These are phyloP conservation scores for Drosophila ustulata DNA, from an alignment of 2,888 invertebrate genomes.

Conservation along the genomic window DNA sequence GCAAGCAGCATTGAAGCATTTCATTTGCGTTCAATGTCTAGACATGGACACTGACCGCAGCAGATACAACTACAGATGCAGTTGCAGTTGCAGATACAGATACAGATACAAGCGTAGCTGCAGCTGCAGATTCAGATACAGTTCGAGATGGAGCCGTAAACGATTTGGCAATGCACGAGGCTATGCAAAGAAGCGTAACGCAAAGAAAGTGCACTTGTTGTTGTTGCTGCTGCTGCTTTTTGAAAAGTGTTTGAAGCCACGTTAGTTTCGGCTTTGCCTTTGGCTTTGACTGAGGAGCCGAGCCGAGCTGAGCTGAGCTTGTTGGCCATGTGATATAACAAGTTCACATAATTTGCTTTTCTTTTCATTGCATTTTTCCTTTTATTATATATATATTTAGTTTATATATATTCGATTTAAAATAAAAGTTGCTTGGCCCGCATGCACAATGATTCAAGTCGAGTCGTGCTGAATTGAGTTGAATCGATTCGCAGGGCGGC, in stretches of 20 bases:
- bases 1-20: slow-evolving; percentile 69
- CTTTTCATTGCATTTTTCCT: slow-evolving; percentile 54
- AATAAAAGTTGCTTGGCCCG: slow-evolving; percentile 50
- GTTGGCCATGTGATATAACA: slow-evolving; percentile 70
- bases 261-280: slow-evolving; percentile 40
- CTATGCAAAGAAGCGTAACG: slow-evolving; percentile 79
- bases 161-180: slow-evolving; percentile 69
- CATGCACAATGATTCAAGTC: slow-evolving; percentile 31
- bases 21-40: slow-evolving; percentile 71
- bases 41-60: slow-evolving; percentile 75
- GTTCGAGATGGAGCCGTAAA: slow-evolving; percentile 39
- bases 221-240: slow-evolving; percentile 38
- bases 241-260: slow-evolving; percentile 59
- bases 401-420: slow-evolving; percentile 27
- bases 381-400: slow-evolving; percentile 25
- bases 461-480: not conserved
- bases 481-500: slow-evolving; percentile 49
- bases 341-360: slow-evolving; percentile 73
- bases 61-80: slow-evolving; percentile 15
- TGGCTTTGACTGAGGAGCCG: slow-evolving; percentile 2
- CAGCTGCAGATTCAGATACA: slow-evolving; percentile 20
- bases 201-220: slow-evolving; percentile 71
- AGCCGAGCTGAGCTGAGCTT: slow-evolving; percentile 8
- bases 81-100: slow-evolving; percentile 21
- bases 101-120: slow-evolving; percentile 24